Evolutionary conservation across 2,113 vertebrate genomes (phyloP), one percentile per base, ranked within the genome.

Genomic region (Accipiter virgatus): DNA sequence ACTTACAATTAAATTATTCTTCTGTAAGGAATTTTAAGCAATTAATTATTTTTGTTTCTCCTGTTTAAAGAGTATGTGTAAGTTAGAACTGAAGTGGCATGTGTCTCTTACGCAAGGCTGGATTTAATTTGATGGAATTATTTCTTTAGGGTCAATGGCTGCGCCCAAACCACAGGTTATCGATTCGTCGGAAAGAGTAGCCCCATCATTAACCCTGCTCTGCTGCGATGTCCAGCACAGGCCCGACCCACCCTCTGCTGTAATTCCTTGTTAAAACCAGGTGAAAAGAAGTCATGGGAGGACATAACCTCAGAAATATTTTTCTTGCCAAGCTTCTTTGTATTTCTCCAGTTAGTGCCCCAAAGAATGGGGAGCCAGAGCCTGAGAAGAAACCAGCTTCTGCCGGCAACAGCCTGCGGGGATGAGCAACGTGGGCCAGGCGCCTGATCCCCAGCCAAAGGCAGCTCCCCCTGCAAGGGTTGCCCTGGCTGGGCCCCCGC

Each of bases 181-280:
- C 0, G 0, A 61, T 81, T 61, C 21, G 13, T 8, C 1, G 2
- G 53, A 43, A 59, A 20, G 36, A 70, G 31, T 12, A 71, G 56
- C 32, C 7, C n/a, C 4, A 2, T 40, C 43, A 27, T 38, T 47
- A 77, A n/a, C 45, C 40, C 40, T 7, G 32, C 9, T 25, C 50
- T 71, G 18, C 72, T 67, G 63, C 7, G 0, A 61, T 58, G 83
- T 79, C 34, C n/a, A 67, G 38, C 6, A 2, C 50, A 36, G 38
- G 32, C 31, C 77, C 72, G 63, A 40, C 27, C 63, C 43, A 42
- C 26, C 14, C 26, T 29, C 5, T 16, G 42, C 67, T 38, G 5
- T 7, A 21, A 58, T 62, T 48, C 50, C 53, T 6, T 31, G 26
- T 38, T 74, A 75, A 86, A 90, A 50, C 4, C 22, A 27, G 21